phyloP scores from a whole-genome alignment of 2,797 vertebrate species.

The Anisognathus igniventris region DNA sequence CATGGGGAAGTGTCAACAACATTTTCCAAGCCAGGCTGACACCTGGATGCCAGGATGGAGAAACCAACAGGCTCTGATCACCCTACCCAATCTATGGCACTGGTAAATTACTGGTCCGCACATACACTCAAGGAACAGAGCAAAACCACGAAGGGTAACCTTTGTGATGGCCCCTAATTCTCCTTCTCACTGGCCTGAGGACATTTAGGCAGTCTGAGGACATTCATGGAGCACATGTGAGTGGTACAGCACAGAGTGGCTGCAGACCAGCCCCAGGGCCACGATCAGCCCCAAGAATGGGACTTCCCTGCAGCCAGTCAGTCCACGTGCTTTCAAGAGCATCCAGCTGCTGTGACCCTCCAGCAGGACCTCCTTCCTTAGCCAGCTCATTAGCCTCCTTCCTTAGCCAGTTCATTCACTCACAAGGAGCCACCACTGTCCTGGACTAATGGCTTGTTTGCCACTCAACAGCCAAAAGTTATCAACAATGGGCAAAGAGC shows the following conservation, averaged over 20 bases:
- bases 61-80: neutral
- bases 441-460: conserved; percentile 39
- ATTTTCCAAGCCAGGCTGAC: neutral
- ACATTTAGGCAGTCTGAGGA: neutral
- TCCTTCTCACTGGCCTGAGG: neutral
- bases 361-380: neutral
- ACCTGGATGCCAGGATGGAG: neutral
- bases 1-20: neutral
- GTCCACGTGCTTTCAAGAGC: neutral
- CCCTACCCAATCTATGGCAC: neutral
- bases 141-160: neutral
- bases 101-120: neutral
- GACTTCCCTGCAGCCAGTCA: neutral
- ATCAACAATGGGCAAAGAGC: neutral
- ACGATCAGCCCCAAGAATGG: neutral
- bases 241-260: neutral
- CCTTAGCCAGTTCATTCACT: conserved; percentile 38
- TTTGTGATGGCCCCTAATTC: neutral
- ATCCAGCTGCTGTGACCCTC: conserved; percentile 17
- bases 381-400: neutral
- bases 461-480: neutral
- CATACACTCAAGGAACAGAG: neutral
- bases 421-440: neutral
- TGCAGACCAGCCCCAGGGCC: neutral
- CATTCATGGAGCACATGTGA: neutral